phyloP scores from a whole-genome alignment of 35 echinoderm and acorn worm genomes.

The Chiridota heheva region DNA sequence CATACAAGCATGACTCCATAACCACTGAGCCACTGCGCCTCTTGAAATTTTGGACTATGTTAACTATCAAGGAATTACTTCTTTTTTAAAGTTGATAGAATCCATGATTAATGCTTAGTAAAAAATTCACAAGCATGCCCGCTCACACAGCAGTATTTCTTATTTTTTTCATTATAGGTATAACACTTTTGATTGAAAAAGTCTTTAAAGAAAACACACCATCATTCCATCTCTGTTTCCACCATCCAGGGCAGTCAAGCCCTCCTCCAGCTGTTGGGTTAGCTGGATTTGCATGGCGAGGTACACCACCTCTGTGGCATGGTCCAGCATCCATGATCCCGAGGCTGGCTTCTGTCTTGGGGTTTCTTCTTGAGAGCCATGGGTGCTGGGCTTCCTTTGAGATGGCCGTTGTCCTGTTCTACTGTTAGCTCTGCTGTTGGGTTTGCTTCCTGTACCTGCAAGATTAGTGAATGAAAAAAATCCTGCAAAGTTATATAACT shows the following conservation, averaged over 20 bases:
- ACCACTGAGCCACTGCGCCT: too few species aligned
- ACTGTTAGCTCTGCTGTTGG: constrained; percentile 70
- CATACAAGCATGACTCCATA: too few species aligned
- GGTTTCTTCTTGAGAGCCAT: constrained; percentile 55
- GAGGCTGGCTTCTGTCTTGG: neutral
- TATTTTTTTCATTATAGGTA: too few species aligned
- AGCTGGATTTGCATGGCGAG: constrained; percentile 92
- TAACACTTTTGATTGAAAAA: too few species aligned
- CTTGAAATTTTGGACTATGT: too few species aligned
- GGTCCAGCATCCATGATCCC: constrained; percentile 88
- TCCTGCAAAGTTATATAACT: neutral
- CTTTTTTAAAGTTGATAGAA: too few species aligned
- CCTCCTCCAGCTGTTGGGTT: constrained; percentile 80
- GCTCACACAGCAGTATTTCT: too few species aligned
- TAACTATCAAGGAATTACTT: too few species aligned
- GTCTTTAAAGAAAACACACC: too few species aligned
- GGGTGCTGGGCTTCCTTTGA: constrained; percentile 30
- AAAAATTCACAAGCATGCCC: too few species aligned
- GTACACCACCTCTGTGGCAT: constrained; percentile 91
- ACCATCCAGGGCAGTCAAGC: constrained; percentile 71
- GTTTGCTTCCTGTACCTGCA: constrained; percentile 50
- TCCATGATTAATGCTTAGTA: too few species aligned
- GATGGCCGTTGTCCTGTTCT: constrained; percentile 44
- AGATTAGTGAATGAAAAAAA: neutral
- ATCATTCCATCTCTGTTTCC: constrained; percentile 69